A percentile compares a stretch with the other conserved stretches of the same genome.
phyloP scores from a whole-genome alignment of 2,797 vertebrate species.

The Scleropages formosus region DNA sequence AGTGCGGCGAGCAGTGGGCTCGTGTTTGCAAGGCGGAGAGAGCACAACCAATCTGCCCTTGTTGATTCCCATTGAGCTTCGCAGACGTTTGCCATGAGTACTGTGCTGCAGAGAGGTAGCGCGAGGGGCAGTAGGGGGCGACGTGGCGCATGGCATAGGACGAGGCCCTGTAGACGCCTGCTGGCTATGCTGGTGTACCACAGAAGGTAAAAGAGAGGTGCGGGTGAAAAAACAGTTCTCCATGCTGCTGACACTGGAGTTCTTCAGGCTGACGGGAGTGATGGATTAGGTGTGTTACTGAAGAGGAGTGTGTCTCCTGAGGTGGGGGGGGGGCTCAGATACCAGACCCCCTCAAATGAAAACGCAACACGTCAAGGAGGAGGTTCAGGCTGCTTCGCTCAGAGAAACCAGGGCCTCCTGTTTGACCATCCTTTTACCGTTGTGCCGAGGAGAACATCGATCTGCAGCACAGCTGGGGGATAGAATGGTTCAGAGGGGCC shows the following conservation, averaged over 20 bases:
- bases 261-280: constrained; percentile 70
- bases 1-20: neutral
- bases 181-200: neutral
- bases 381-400: neutral
- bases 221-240: neutral
- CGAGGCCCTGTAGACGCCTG: too few species aligned
- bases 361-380: neutral
- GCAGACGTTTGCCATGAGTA: neutral
- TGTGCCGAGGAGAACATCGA: constrained; percentile 9
- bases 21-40: neutral
- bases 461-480: neutral
- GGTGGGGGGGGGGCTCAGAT: neutral
- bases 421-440: neutral
- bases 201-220: neutral
- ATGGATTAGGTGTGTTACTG: constrained; percentile 76
- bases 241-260: constrained; percentile 64
- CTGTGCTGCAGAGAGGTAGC: neutral
- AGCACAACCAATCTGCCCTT: neutral
- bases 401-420: neutral
- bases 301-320: constrained; percentile 54
- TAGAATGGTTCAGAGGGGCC: neutral
- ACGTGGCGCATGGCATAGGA: neutral
- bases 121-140: neutral
- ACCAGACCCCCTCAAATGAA: neutral
- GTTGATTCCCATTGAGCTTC: neutral